Conservation (phyloP, 92 coral and sea anemone species). For the Micromussa lordhowensis region DNA sequence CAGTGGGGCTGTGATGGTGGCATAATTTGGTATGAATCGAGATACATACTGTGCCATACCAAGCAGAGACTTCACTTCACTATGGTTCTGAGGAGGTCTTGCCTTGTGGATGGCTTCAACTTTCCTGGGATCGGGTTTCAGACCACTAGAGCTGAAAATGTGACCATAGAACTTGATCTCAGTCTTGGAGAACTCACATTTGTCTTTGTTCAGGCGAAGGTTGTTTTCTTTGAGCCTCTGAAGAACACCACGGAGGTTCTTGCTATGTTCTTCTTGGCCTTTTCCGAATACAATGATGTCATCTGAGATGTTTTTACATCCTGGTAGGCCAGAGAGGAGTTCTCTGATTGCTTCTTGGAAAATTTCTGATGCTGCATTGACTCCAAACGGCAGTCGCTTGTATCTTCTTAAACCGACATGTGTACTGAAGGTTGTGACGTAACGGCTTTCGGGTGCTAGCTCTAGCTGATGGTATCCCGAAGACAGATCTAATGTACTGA, state of each 20-base stretch:
- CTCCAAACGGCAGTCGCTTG: constrained; percentile 79
- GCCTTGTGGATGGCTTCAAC: constrained; percentile 58
- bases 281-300: constrained; percentile 73
- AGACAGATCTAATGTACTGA: constrained; percentile 72
- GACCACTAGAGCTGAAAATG: constrained; percentile 44
- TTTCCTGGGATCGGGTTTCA: constrained; percentile 38
- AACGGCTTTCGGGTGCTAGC: constrained; percentile 61
- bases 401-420: constrained; percentile 62
- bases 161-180: constrained; percentile 27
- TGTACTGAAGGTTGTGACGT: constrained; percentile 72
- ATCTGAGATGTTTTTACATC: constrained; percentile 77
- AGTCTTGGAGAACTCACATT: constrained; percentile 58
- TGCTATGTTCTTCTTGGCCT: constrained; percentile 68
- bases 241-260: constrained; percentile 48
- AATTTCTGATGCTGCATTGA: constrained; percentile 77
- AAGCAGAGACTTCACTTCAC: constrained; percentile 54
- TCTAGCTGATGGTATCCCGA: constrained; percentile 81
- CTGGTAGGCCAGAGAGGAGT: constrained; percentile 77
- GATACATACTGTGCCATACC: constrained; percentile 67
- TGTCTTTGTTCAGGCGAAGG: constrained; percentile 68
- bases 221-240: constrained; percentile 62
- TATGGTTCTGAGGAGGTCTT: constrained; percentile 42
- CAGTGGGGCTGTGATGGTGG: constrained; percentile 59
- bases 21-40: constrained; percentile 56
- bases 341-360: constrained; percentile 76